A percentile compares a stretch with the other conserved stretches of the same genome.
Evolutionary conservation across 2,797 vertebrate genomes (phyloP).

Genomic region (Sebastolobus altivelis): DNA sequence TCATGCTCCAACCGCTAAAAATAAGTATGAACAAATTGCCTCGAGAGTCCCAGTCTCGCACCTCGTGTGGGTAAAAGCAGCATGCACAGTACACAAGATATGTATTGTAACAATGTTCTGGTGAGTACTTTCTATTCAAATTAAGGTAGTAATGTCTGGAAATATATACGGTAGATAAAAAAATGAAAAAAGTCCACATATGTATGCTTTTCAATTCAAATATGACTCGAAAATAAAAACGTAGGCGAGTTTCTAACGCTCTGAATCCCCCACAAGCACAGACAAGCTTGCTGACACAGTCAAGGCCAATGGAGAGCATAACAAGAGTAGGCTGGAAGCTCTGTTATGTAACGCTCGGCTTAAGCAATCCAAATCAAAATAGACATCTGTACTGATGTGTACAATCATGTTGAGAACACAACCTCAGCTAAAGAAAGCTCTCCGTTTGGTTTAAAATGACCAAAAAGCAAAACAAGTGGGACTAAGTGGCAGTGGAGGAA

Average conservation of each 20-base stretch:
- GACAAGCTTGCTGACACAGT: constrained; percentile 65
- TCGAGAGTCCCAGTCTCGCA: constrained; percentile 28
- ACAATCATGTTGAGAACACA: constrained; percentile 41
- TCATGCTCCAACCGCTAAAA: constrained; percentile 45
- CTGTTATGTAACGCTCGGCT: constrained; percentile 65
- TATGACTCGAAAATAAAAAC: constrained; percentile 33
- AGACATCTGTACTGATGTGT: constrained; percentile 59
- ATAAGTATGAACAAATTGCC: constrained; percentile 30
- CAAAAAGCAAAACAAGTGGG: constrained; percentile 37
- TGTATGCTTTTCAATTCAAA: constrained; percentile 47
- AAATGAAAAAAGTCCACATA: background rate
- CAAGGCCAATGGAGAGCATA: constrained; percentile 53
- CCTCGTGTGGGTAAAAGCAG: constrained; percentile 41
- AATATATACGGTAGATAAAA: background rate
- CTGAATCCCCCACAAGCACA: constrained; percentile 73
- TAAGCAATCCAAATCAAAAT: constrained; percentile 59
- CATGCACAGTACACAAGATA: constrained; percentile 38
- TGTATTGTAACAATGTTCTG: constrained; percentile 10
- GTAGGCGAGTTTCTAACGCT: constrained; percentile 63
- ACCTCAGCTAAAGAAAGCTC: constrained; percentile 18
- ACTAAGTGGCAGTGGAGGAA: constrained; percentile 35
- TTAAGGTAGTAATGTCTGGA: constrained; percentile 14
- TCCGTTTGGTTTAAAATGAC: constrained; percentile 21
- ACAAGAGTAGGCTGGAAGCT: constrained; percentile 65
- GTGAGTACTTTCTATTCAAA: constrained; percentile 11